These are phyloP conservation scores for Acromyrmex echinatior DNA, from an alignment of 1,140 invertebrate genomes.

Conservation along the genomic window DNA sequence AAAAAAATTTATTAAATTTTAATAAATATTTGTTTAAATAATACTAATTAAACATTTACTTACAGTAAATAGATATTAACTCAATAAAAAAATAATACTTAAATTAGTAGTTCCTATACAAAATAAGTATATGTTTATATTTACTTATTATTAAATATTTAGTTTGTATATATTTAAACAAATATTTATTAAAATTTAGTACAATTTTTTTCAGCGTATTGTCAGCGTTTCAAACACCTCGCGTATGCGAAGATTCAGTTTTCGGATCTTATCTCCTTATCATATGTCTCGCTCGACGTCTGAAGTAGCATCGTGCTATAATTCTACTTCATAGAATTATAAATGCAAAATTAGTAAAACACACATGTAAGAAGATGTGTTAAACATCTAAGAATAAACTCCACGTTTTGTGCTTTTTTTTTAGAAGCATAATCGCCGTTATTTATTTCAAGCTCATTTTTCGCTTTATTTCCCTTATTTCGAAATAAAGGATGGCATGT, in stretches of 20 bases:
- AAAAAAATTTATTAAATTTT: no score
- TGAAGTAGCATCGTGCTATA: neutral
- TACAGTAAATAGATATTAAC: no score
- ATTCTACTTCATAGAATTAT: no score
- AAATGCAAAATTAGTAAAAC: neutral
- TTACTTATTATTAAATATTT: no score
- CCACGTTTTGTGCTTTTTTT: neutral
- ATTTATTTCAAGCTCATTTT: slow-evolving; percentile 3
- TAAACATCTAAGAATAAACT: slow-evolving; percentile 26
- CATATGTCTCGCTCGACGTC: neutral
- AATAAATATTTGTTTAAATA: no score
- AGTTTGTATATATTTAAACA: no score
- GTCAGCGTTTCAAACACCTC: neutral
- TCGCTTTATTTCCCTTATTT: no score
- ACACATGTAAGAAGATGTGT: neutral
- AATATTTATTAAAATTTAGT: no score
- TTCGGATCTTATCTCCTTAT: slow-evolving; percentile 26
- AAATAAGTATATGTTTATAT: no score
- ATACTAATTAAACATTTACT: no score
- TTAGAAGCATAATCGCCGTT: neutral
- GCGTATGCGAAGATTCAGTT: neutral
- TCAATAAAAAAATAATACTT: no score
- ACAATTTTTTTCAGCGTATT: neutral
- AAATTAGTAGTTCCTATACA: no score
- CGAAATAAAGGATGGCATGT: neutral